Base-by-base conservation (phyloP, 2,797 vertebrate genomes). In the Lophotriccus pileatus region DNA sequence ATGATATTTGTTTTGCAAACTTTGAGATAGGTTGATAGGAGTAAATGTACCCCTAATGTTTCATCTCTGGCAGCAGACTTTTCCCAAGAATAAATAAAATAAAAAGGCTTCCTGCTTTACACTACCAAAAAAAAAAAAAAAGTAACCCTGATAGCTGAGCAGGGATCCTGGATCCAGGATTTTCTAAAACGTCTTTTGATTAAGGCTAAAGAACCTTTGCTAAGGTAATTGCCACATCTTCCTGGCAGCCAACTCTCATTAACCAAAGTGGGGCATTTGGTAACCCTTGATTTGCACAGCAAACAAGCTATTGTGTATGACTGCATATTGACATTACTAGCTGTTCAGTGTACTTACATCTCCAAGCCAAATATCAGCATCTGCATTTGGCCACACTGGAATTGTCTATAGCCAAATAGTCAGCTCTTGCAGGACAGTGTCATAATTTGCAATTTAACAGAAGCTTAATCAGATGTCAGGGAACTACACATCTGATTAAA, bases 301-400 rank as follows among this genome's bases (percentile, higher is more conserved):
- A 91, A n/a, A 84, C 39, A 36, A 87, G 22, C 8, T 77, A 10
- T 44, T 55, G 28, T 1, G 4, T n/a, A 32, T 20, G 63, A 23
- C 50, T 78, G 32, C 27, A 37, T 43, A 39, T 79, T 91, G 60
- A 77, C 81, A 72, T 23, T 77, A 16, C 36, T 58, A 43, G 36
- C 46, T 87, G 49, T 50, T 83, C 47, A 63, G 66, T 37, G 58
- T 50, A 30, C 68, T 50, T 43, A 34, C 14, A 32, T 43, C 27
- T 84, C 75, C 89, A 91, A 92, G 60, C 16, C 70, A 94, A 93
- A 85, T 47, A 94, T 16, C 32, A 74, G 32, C 52, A 67, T 72
- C 49, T 87, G 72, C 44, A 63, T 43, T 73, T 90, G 81, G 46
- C 75, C 20, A 6, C 62, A 32, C n/a, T 72, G 56, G 36, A 85